Evolutionary conservation across 1,140 invertebrate species (phyloP).

Genomic region (Trinorchestia longiramus): DNA sequence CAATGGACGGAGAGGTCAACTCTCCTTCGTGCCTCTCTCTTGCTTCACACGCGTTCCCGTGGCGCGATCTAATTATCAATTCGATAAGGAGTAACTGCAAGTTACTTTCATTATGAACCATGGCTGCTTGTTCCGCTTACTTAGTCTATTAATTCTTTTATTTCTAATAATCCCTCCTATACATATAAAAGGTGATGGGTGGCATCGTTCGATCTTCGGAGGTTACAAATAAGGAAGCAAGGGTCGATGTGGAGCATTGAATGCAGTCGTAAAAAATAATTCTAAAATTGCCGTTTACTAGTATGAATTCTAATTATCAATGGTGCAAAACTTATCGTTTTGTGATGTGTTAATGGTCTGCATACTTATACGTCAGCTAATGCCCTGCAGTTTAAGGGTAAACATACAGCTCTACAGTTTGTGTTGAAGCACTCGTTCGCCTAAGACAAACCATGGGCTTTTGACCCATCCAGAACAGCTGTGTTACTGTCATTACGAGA

Average conservation of each 20-base stretch:
- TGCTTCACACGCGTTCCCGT: not conserved
- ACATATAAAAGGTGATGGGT: not conserved
- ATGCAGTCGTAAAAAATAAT: not conserved
- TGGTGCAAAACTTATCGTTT: not conserved
- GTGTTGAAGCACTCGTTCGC: too few relatives aligned
- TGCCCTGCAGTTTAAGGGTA: too few relatives aligned
- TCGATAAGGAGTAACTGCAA: not conserved
- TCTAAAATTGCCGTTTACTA: not conserved
- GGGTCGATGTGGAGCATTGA: not conserved
- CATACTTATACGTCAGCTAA: not conserved
- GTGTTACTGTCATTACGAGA: too few relatives aligned
- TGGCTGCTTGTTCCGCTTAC: not conserved
- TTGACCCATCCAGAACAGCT: too few relatives aligned
- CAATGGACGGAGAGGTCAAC: not conserved
- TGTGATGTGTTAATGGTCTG: not conserved
- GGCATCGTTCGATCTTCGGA: not conserved
- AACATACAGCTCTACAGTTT: too few relatives aligned
- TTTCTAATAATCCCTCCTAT: not conserved
- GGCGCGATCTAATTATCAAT: constrained; percentile 7
- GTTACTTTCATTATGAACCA: not conserved
- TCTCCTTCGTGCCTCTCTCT: too few relatives aligned
- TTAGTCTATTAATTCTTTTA: not conserved
- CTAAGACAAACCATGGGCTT: too few relatives aligned
- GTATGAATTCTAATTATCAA: not conserved
- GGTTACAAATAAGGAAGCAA: not conserved